Evolutionary conservation across 2,888 invertebrate species (phyloP).

Genomic region (Beris chalybata): DNA sequence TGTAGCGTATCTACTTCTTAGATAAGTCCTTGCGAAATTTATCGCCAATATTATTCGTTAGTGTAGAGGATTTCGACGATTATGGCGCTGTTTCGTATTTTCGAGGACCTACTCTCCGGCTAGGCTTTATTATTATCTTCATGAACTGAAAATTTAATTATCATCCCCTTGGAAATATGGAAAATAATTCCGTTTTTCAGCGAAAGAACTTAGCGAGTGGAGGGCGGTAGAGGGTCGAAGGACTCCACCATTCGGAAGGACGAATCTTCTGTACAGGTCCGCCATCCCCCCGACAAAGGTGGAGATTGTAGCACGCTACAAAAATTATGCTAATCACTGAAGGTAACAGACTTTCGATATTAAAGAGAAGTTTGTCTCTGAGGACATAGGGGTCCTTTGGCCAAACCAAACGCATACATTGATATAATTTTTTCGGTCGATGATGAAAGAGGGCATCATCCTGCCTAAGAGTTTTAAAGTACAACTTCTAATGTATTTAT

Average conservation of each 20-base stretch:
- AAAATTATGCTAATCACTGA: constrained; percentile 36
- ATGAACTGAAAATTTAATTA: constrained; percentile 22
- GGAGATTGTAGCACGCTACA: constrained; percentile 7
- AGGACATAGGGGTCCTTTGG: not conserved
- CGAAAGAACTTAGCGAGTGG: constrained; percentile 3
- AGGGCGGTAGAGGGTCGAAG: constrained; percentile 7
- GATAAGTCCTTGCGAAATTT: constrained; percentile 28
- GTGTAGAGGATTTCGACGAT: constrained; percentile 6
- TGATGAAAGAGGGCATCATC: not conserved
- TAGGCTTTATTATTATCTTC: constrained; percentile 24
- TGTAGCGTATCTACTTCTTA: constrained; percentile 3
- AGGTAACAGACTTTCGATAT: constrained; percentile 35
- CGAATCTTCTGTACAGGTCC: not conserved
- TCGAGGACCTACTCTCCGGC: not conserved
- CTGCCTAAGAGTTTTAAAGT: no score
- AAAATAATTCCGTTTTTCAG: constrained; percentile 15
- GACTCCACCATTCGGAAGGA: not conserved
- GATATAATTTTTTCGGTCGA: not conserved
- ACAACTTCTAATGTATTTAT: not conserved
- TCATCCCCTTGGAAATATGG: constrained; percentile 8
- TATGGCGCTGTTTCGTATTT: not conserved
- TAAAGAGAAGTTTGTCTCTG: constrained; percentile 20
- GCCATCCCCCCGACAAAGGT: not conserved
- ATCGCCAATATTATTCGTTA: constrained; percentile 28
- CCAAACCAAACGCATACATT: not conserved